Evolutionary conservation across 2,888 invertebrate species (phyloP).

Genomic region (Heteromurus nitidus): DNA sequence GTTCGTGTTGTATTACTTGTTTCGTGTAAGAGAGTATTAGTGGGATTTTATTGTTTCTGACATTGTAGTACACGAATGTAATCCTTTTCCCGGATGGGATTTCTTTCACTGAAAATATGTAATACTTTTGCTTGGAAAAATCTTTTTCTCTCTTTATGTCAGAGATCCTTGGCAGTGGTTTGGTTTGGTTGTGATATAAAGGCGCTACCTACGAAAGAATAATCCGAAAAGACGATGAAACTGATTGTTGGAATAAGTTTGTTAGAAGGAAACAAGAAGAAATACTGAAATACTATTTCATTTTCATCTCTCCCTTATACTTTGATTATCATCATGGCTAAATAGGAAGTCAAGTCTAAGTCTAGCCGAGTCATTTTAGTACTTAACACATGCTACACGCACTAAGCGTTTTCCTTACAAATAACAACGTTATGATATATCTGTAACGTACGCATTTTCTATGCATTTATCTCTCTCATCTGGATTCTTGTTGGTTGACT

Average conservation of each 20-base stretch:
- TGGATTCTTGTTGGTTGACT: not conserved
- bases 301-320: conserved; percentile 39
- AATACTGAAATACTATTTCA: too few species aligned
- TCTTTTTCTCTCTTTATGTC: not conserved
- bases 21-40: not conserved
- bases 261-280: conserved; percentile 1
- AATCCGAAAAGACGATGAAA: conserved; percentile 31
- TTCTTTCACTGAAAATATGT: conserved; percentile 26
- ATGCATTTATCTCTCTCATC: too few species aligned
- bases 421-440: too few species aligned
- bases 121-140: not conserved
- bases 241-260: conserved; percentile 7
- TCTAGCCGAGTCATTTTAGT: too few species aligned
- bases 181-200: conserved; percentile 24
- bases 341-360: too few species aligned
- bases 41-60: conserved; percentile 51
- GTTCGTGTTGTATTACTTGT: conserved; percentile 22
- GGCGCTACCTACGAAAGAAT: conserved; percentile 36
- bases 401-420: too few species aligned
- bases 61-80: conserved; percentile 40
- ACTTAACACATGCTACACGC: too few species aligned
- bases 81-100: conserved; percentile 47
- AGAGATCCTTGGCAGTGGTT: too few species aligned
- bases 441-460: too few species aligned
- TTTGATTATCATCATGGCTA: conserved; percentile 41